Evolutionary conservation across 2,113 vertebrate genomes (phyloP).

Genomic region (Cynopterus brachyotis): DNA sequence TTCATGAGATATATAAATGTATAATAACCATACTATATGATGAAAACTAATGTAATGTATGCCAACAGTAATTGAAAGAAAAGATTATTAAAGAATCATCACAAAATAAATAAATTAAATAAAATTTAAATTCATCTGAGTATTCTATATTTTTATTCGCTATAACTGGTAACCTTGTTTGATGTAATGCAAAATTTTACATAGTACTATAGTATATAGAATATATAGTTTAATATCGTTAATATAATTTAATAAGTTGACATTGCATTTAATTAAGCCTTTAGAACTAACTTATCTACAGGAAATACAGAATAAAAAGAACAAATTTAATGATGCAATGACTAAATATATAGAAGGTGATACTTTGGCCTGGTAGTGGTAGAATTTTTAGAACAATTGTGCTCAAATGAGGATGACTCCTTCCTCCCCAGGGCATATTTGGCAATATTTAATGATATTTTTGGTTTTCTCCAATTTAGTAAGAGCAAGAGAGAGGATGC

Average conservation of each 20-base stretch:
- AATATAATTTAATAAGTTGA: background rate
- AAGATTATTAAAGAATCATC: too few species aligned
- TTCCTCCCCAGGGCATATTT: background rate
- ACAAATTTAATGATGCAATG: background rate
- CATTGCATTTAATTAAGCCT: background rate
- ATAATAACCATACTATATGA: too few species aligned
- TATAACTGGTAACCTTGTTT: background rate
- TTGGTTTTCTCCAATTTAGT: background rate
- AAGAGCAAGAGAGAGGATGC: background rate
- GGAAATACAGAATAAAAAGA: background rate
- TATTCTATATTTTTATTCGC: background rate
- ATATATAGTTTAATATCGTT: background rate
- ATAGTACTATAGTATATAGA: background rate
- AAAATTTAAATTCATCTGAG: background rate
- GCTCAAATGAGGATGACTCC: background rate
- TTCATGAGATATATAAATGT: too few species aligned
- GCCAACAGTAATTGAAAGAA: too few species aligned
- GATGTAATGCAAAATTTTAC: background rate
- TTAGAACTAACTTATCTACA: background rate
- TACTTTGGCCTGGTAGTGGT: background rate
- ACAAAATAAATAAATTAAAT: too few species aligned
- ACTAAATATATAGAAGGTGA: background rate
- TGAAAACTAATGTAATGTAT: too few species aligned
- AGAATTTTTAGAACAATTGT: background rate
- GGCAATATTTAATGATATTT: background rate